Conservation (phyloP, 2,113 vertebrate species). For the Mungos mungo region DNA sequence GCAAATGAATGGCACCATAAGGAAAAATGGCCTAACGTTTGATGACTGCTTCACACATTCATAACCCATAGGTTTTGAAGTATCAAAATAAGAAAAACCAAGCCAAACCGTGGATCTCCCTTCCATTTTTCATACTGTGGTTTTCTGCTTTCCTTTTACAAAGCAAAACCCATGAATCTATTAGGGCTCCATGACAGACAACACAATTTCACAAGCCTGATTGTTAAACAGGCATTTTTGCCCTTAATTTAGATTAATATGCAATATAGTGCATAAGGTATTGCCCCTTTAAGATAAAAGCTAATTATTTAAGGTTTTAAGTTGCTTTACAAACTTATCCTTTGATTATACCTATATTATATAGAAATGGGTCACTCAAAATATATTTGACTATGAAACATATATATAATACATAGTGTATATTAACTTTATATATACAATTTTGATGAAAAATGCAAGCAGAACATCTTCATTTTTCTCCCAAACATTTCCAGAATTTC, state of each 20-base stretch:
- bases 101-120: background rate
- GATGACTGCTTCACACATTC: background rate
- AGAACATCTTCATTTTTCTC: background rate
- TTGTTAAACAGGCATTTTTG: background rate
- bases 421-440: background rate
- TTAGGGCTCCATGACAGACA: background rate
- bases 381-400: background rate
- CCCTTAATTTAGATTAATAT: background rate
- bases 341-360: background rate
- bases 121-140: background rate
- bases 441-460: background rate
- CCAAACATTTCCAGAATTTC: background rate
- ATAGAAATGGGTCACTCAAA: background rate
- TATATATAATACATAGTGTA: background rate
- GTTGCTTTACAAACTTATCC: background rate
- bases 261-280: background rate
- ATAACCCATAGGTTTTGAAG: background rate
- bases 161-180: background rate
- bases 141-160: slow-evolving; percentile 7
- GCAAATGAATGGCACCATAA: background rate
- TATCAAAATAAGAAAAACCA: background rate
- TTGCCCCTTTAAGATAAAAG: background rate
- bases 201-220: background rate
- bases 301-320: background rate
- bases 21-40: background rate